These are phyloP conservation scores for Typhlichthys eigenmanni DNA, from an alignment of 2,797 vertebrate species.

Conservation along the genomic window DNA sequence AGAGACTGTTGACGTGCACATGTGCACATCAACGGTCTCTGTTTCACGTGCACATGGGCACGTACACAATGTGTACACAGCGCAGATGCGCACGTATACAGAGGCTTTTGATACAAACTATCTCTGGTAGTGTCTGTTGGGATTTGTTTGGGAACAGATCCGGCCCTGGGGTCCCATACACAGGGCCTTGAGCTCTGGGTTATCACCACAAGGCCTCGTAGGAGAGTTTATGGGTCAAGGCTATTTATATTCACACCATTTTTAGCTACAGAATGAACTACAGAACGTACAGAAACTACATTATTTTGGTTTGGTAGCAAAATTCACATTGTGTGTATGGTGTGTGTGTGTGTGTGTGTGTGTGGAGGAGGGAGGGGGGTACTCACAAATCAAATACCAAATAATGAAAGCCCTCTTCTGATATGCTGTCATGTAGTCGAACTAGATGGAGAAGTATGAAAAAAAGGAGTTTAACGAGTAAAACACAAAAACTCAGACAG, in stretches of 20 bases:
- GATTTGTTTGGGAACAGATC: conserved; percentile 5
- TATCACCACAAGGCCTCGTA: not conserved
- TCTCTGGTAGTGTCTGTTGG: not conserved
- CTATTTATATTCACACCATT: no score
- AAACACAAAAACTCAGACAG: conserved; percentile 8
- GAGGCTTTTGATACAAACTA: not conserved
- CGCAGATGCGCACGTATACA: not conserved
- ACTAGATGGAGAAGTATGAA: conserved; percentile 73
- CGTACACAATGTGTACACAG: not conserved
- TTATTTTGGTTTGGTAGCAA: not conserved
- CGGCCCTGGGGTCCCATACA: not conserved
- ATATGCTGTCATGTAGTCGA: conserved; percentile 98
- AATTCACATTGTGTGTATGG: not conserved
- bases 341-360: not conserved
- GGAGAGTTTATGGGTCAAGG: not conserved
- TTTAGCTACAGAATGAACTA: not conserved
- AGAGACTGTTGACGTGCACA: no score
- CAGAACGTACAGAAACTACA: not conserved
- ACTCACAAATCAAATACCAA: conserved; percentile 60
- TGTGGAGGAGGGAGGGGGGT: not conserved
- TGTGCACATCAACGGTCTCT: no score
- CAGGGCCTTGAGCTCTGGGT: conserved; percentile 3
- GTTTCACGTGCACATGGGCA: no score
- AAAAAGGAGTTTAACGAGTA: not conserved
- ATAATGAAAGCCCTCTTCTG: conserved; percentile 96